Evolutionary conservation across 2,888 invertebrate genomes (phyloP).

Genomic region (Herminia tarsipennalis): DNA sequence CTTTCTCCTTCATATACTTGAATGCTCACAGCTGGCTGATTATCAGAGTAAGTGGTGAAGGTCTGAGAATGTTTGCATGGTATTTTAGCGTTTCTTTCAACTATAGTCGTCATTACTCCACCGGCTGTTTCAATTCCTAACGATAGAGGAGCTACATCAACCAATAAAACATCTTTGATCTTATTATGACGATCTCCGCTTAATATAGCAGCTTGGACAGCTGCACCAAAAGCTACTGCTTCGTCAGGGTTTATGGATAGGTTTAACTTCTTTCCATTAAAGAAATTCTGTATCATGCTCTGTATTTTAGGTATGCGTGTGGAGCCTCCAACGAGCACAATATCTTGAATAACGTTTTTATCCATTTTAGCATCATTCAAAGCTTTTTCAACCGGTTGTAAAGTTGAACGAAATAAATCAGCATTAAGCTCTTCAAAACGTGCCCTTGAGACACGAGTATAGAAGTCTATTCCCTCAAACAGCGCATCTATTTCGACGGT

Average conservation of each 20-base stretch:
- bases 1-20: slow-evolving; percentile 92
- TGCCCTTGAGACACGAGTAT: slow-evolving; percentile 89
- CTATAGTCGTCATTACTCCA: slow-evolving; percentile 91
- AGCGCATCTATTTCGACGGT: slow-evolving; percentile 91
- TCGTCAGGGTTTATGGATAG: slow-evolving; percentile 92
- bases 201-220: slow-evolving; percentile 90
- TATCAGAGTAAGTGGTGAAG: slow-evolving; percentile 93
- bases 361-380: slow-evolving; percentile 91
- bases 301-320: slow-evolving; percentile 93
- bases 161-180: slow-evolving; percentile 88
- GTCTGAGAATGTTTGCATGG: slow-evolving; percentile 89
- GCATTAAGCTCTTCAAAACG: slow-evolving; percentile 91
- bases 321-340: slow-evolving; percentile 93
- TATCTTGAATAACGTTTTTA: slow-evolving; percentile 89
- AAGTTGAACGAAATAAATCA: slow-evolving; percentile 89
- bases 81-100: slow-evolving; percentile 89
- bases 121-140: slow-evolving; percentile 92
- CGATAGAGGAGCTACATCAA: slow-evolving; percentile 87
- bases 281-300: slow-evolving; percentile 89
- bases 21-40: slow-evolving; percentile 90
- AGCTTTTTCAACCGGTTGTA: slow-evolving; percentile 92
- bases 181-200: slow-evolving; percentile 89
- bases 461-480: slow-evolving; percentile 89
- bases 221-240: slow-evolving; percentile 92
- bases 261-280: slow-evolving; percentile 89